These are phyloP conservation scores for Saturnia japonica DNA, from an alignment of 2,888 invertebrate genomes.

Conservation along the genomic window DNA sequence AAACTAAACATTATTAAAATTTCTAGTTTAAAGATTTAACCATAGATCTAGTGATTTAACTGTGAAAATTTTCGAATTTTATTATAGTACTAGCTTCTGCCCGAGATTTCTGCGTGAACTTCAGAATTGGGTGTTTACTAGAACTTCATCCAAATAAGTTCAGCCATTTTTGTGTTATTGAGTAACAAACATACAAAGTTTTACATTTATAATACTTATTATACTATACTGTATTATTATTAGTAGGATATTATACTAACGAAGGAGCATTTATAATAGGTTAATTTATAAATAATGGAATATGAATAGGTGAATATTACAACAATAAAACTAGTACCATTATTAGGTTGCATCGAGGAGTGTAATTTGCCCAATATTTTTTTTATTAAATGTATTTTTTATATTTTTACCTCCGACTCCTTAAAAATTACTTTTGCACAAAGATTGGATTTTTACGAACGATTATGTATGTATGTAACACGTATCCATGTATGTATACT, in stretches of 20 bases:
- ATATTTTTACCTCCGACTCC: background rate
- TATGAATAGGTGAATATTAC: background rate
- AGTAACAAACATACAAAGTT: too few species aligned
- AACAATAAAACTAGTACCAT: background rate
- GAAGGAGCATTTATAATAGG: background rate
- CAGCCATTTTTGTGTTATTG: too few species aligned
- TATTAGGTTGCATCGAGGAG: background rate
- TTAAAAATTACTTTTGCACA: background rate
- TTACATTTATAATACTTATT: too few species aligned
- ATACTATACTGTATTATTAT: too few species aligned
- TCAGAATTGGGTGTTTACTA: too few species aligned
- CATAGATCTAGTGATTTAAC: background rate
- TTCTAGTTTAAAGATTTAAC: background rate
- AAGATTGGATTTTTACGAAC: background rate
- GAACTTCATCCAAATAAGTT: too few species aligned
- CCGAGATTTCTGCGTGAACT: too few species aligned
- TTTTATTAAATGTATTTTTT: background rate
- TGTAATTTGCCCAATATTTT: background rate
- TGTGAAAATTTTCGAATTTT: background rate
- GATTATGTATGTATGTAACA: background rate
- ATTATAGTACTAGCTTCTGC: too few species aligned
- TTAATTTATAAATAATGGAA: background rate
- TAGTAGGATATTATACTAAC: too few species aligned
- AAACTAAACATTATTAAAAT: background rate
- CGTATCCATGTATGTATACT: too few species aligned